Percentiles rank a stretch among this genome's conserved stretches.
Conservation (phyloP, 2,113 vertebrate genomes). For the Mastomys natalensis region DNA sequence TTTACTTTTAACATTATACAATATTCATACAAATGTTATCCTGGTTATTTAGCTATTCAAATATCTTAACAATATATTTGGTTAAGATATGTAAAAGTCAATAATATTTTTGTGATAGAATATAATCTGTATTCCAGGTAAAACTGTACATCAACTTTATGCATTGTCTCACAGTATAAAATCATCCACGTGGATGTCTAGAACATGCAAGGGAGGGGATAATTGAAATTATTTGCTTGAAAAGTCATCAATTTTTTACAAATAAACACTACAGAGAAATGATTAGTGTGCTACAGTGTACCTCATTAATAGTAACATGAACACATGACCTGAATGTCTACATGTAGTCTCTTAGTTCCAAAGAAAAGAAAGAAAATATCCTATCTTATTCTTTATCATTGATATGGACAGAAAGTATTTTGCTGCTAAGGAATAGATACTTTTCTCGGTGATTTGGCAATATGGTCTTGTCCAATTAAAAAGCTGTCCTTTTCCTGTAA, state of each 20-base stretch:
- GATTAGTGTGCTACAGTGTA: not conserved
- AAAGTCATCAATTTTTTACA: not conserved
- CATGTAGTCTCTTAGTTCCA: not conserved
- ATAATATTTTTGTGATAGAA: slow-evolving; percentile 18
- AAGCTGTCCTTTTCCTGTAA: slow-evolving; percentile 51
- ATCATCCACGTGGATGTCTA: not conserved
- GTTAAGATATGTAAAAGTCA: not conserved
- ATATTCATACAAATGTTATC: not conserved
- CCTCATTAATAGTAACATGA: not conserved
- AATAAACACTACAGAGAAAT: not conserved
- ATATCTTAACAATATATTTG: not conserved
- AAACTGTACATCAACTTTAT: not conserved
- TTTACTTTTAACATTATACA: not conserved
- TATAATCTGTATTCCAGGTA: slow-evolving; percentile 16
- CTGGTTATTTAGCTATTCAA: not conserved
- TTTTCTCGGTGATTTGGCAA: slow-evolving; percentile 2
- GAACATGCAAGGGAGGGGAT: not conserved
- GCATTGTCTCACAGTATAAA: not conserved
- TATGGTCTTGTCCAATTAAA: slow-evolving; percentile 68
- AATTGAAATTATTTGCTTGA: not conserved
- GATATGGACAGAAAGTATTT: not conserved
- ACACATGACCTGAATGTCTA: not conserved
- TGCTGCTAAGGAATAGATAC: slow-evolving; percentile 1
- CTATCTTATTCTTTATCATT: slow-evolving; percentile 26
- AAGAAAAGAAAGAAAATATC: not conserved